Percentiles rank a stretch among this genome's conserved stretches.
These are phyloP conservation scores for Mareca strepera DNA, from an alignment of 2,797 vertebrate genomes.

Conservation along the genomic window DNA sequence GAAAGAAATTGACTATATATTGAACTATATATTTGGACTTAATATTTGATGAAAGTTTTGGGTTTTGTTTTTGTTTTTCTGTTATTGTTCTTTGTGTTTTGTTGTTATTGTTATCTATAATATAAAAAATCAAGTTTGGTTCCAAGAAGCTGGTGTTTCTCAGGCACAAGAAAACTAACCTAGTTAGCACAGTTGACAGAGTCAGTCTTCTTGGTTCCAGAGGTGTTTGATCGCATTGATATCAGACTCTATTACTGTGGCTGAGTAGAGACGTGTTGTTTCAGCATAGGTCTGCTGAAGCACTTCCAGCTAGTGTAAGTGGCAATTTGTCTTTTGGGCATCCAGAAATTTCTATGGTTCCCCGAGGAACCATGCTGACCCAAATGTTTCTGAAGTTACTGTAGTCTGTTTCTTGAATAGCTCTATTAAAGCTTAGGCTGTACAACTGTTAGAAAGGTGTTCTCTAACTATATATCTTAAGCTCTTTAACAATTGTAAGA, in stretches of 20 bases:
- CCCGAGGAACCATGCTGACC: constrained; percentile 12
- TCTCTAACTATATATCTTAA: constrained; percentile 1
- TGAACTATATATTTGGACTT: not conserved
- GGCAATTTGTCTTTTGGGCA: constrained; percentile 29
- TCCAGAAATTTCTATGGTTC: not conserved
- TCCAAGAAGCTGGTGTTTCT: not conserved
- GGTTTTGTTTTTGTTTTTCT: not conserved
- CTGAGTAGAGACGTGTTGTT: not conserved
- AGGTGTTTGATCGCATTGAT: not conserved
- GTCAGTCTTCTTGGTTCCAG: not conserved
- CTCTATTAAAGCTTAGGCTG: not conserved
- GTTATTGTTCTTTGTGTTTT: too few species aligned
- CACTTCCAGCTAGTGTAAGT: not conserved
- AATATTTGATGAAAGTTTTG: not conserved
- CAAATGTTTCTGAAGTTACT: constrained; percentile 29
- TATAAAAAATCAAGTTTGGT: not conserved
- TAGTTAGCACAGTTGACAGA: not conserved
- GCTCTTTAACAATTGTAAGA: not conserved
- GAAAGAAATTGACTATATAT: not conserved
- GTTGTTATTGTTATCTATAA: not conserved
- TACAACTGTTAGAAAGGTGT: not conserved
- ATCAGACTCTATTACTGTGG: not conserved
- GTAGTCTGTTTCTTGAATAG: not conserved
- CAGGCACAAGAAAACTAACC: not conserved
- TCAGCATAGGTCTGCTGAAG: not conserved